Conservation (phyloP, 2,797 vertebrate species). For the Chaetophractus vellerosus region DNA sequence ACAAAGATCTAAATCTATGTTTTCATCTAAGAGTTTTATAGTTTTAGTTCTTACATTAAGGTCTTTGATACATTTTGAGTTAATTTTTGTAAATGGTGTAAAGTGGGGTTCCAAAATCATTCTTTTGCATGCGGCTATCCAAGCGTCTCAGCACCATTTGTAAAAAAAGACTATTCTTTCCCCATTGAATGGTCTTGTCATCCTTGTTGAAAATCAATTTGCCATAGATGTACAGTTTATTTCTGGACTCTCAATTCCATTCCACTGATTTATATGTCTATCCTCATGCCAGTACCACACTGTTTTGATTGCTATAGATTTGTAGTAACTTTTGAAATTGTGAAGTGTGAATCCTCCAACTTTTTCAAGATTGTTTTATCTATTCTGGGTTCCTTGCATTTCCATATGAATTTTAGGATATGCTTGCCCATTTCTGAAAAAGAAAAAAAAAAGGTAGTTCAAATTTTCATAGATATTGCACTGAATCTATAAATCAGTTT, state of each 20-base stretch:
- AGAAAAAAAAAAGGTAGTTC: background rate
- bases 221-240: no score
- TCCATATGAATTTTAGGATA: conserved; percentile 14
- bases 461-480: background rate
- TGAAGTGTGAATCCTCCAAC: background rate
- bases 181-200: background rate
- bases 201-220: background rate
- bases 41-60: background rate
- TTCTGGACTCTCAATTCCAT: background rate
- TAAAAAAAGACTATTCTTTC: background rate
- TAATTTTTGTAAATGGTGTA: background rate
- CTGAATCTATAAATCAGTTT: background rate
- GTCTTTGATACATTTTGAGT: background rate
- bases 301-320: background rate
- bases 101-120: background rate
- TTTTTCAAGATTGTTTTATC: background rate
- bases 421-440: background rate
- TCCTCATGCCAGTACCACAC: no score
- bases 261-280: background rate
- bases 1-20: background rate
- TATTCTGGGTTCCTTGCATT: background rate
- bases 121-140: background rate
- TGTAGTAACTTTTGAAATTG: conserved; percentile 30
- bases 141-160: background rate
- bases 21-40: background rate